phyloP scores from a whole-genome alignment of 2,113 vertebrate genomes.

The Sinocyclocheilus grahami region DNA sequence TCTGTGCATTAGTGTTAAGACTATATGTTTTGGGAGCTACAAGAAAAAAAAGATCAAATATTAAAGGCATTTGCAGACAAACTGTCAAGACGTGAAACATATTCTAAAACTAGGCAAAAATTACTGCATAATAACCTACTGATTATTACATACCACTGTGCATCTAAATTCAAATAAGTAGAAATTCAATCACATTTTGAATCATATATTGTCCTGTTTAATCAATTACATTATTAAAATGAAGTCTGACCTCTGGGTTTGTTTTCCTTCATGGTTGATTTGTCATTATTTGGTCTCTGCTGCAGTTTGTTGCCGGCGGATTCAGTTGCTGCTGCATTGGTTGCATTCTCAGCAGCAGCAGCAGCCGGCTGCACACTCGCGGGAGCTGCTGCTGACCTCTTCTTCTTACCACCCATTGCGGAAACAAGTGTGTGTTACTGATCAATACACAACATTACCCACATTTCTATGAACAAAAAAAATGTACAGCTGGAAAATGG shows the following conservation, averaged over 20 bases:
- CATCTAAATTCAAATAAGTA: not conserved
- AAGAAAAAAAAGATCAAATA: not conserved
- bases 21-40: conserved; percentile 95
- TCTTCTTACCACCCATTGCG: conserved; percentile 91
- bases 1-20: conserved; percentile 78
- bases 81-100: not conserved
- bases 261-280: conserved; percentile 67
- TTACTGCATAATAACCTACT: not conserved
- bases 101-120: not conserved
- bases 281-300: conserved; percentile 60
- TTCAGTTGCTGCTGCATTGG: conserved; percentile 62
- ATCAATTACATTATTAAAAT: not conserved
- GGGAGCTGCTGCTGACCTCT: conserved; percentile 74
- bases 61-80: not conserved
- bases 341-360: conserved; percentile 41
- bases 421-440: not conserved
- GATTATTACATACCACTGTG: not conserved
- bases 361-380: not conserved
- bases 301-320: conserved; percentile 65
- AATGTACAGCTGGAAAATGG: not conserved
- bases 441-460: not conserved
- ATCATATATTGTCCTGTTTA: not conserved
- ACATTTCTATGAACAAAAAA: not conserved
- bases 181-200: not conserved
- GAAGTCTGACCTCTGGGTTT: conserved; percentile 71